Evolutionary conservation across 2,797 vertebrate genomes (phyloP), one percentile per base, ranked within the genome.

Genomic region (Catostomus latipinnis): DNA sequence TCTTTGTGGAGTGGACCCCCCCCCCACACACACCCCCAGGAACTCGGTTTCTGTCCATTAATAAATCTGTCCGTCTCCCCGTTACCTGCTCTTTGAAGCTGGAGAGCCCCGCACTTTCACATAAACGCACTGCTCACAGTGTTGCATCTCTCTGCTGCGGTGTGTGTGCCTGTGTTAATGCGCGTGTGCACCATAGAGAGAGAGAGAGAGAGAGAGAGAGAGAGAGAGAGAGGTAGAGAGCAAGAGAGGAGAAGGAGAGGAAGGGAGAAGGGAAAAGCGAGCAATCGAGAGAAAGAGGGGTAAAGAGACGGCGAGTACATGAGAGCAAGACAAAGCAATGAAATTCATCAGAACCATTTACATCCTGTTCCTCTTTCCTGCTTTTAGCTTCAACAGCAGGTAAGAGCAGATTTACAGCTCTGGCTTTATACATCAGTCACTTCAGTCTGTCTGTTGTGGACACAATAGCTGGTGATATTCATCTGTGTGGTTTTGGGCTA

Each of bases 331-430:
- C 72, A 85, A 92, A 94, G 92, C 90, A 87, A 94, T 94, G 94
- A 94, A 93, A 93, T 92, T 91, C 92, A 90, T 94, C 90, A 91
- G 89, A 82, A 93, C 92, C 86, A 84, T 94, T 85, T 94, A 91
- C 89, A 86, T 94, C 85, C 87, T 94, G 85, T 92, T 94, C 83
- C 90, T 94, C 84, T 92, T 90, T 86, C 93, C 94, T 66, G 92
- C 91, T 86, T 84, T 93, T 81, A 93, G 92, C 89, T 87, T 92
- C 92, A 94, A 94, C 89, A 93, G 89, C 89, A 93, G 93, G 93
- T 94, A 92, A 89, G 83, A 68, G 91, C 84, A 70, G 70, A 68
- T 74, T 16, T 74, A 84, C n/a, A 71, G 48, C 8, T 75, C 50
- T 72, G 7, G 68, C 50, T 78, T 80, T 71, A 60, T 80, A 53